Base-by-base conservation (phyloP, 2,888 invertebrate genomes). In the Callyntrura guangdongensis region DNA sequence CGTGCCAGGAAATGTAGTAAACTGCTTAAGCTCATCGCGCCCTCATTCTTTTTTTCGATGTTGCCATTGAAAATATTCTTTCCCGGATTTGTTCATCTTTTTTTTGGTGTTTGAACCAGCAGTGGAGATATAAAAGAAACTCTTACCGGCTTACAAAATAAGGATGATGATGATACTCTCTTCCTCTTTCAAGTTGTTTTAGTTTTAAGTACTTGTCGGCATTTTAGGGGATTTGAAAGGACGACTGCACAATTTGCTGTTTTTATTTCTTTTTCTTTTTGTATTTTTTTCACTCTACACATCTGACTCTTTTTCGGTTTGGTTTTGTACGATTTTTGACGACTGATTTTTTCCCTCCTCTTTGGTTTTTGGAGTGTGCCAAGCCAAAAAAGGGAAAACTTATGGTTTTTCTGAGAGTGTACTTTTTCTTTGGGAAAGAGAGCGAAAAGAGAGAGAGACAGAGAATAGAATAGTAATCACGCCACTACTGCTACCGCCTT, bases 191-290 rank as follows among this genome's bases (percentile, higher is more conserved):
- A 36, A 36, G 36, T 36, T n/a, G n/a, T n/a, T n/a, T n/a, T n/a
- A n/a, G n/a, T n/a, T n/a, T n/a, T n/a, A 85, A 72, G 72, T 69
- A 72, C 85, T 85, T 85, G 85, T 85, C 69, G 72, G 83, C 64
- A 81, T 83, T 83, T 83, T 59, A 20, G 22, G 72, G 85, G 85
- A 85, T 85, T 85, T 85, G 45, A 85, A 85, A 85, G 85, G 85
- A 85, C 72, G 85, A 56, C 69, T 85, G 72, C 53, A 85, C 85
- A 72, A 84, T 69, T 72, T 85, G 5, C 22, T 25, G 8, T 49
- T 77, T 49, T 17, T 49, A n/a, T n/a, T n/a, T n/a, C n/a, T n/a
- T n/a, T n/a, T n/a, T n/a, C n/a, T 36, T 45, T 49, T 74, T 74
- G 20, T 74, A 47, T 8, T 53, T 20, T 47, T 53, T 77, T 53